A percentile compares a stretch with the other conserved stretches of the same genome.
These are phyloP conservation scores for Eublepharis macularius DNA, from an alignment of 2,113 vertebrate genomes.

Conservation along the genomic window DNA sequence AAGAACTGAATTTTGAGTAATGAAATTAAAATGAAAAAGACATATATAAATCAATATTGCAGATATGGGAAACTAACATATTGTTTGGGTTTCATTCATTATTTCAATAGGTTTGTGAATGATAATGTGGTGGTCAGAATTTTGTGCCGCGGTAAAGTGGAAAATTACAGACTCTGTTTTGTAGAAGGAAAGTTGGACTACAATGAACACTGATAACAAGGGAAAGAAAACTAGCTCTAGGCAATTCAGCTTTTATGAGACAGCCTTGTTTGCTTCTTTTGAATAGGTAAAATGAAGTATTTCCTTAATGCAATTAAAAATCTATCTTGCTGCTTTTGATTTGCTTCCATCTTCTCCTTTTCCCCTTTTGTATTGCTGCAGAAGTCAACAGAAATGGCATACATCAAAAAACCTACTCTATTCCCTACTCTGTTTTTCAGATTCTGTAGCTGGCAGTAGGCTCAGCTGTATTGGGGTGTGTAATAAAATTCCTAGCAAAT, in stretches of 20 bases:
- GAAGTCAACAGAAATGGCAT: background rate
- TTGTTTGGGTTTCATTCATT: conserved; percentile 34
- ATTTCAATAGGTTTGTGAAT: conserved; percentile 32
- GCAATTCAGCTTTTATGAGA: background rate
- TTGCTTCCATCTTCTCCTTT: background rate
- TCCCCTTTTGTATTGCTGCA: background rate
- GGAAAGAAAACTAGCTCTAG: background rate
- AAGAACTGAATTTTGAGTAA: conserved; percentile 17
- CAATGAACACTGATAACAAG: background rate
- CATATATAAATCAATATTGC: conserved; percentile 51
- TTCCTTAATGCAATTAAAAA: background rate
- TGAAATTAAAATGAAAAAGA: conserved; percentile 45
- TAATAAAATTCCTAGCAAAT: background rate
- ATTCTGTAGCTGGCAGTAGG: background rate
- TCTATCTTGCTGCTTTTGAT: background rate
- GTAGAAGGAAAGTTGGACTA: background rate
- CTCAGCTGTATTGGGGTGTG: too few relatives aligned
- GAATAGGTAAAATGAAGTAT: background rate
- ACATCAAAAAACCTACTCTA: background rate
- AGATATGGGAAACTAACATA: conserved; percentile 34
- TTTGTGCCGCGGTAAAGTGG: background rate
- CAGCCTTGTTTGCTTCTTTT: background rate
- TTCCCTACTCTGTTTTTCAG: background rate
- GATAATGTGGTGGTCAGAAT: background rate
- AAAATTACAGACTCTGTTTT: background rate